Evolutionary conservation across 2,797 vertebrate species (phyloP).

Genomic region (Pelochelys cantorii): DNA sequence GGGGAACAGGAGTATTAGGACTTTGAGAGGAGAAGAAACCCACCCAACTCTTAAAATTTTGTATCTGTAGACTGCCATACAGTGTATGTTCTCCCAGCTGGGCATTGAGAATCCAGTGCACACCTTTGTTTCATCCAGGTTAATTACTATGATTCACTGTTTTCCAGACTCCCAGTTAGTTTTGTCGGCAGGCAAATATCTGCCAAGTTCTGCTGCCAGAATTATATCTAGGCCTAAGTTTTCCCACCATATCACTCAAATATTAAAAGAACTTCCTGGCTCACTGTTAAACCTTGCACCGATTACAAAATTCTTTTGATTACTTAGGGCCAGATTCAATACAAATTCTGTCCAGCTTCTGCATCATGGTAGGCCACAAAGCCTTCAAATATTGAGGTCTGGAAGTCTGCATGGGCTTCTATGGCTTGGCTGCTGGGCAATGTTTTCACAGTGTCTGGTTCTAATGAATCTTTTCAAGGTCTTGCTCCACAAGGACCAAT

Average conservation of each 20-base stretch:
- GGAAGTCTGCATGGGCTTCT: slow-evolving; percentile 54
- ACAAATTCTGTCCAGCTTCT: slow-evolving; percentile 61
- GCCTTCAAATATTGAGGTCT: slow-evolving; percentile 58
- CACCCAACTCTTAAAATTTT: neutral
- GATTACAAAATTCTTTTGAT: slow-evolving; percentile 74
- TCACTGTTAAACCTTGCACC: slow-evolving; percentile 62
- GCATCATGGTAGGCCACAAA: slow-evolving; percentile 64
- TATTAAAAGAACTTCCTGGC: slow-evolving; percentile 68
- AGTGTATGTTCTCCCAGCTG: neutral
- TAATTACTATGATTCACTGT: neutral
- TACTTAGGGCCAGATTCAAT: slow-evolving; percentile 70
- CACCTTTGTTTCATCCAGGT: neutral
- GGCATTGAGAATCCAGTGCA: neutral
- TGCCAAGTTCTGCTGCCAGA: slow-evolving; percentile 57
- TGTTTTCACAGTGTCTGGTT: slow-evolving; percentile 54
- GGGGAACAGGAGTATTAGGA: neutral
- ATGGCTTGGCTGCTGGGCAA: slow-evolving; percentile 44
- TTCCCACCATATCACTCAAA: slow-evolving; percentile 68
- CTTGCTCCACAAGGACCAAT: slow-evolving; percentile 43
- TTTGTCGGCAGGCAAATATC: slow-evolving; percentile 66
- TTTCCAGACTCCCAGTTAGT: slow-evolving; percentile 47
- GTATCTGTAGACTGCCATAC: neutral
- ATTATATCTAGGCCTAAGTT: slow-evolving; percentile 58
- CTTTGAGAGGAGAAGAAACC: neutral
- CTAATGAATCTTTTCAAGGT: slow-evolving; percentile 63